phyloP scores from a whole-genome alignment of 2,113 vertebrate genomes.

The Oncorhynchus masou region DNA sequence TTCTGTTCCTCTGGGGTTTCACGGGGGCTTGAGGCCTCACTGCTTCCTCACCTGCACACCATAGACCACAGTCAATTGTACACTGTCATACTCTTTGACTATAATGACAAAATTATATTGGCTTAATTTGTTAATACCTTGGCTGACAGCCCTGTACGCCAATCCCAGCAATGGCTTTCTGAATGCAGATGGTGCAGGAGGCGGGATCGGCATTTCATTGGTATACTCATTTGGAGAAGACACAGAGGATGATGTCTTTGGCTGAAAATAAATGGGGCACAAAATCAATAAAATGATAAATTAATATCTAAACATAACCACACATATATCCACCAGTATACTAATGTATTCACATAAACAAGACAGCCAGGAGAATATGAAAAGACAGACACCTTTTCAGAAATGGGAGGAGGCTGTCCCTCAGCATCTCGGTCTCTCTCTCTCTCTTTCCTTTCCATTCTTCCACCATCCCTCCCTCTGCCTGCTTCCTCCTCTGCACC shows the following conservation, averaged over 20 bases:
- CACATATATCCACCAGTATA: background rate
- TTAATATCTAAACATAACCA: no score
- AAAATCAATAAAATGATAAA: no score
- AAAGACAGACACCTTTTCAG: conserved; percentile 60
- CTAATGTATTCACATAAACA: no score
- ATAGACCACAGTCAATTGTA: background rate
- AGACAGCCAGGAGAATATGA: conserved; percentile 1
- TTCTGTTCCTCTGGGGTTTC: conserved; percentile 72
- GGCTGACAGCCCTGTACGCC: conserved; percentile 68
- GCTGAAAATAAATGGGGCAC: conserved; percentile 42
- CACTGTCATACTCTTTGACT: background rate
- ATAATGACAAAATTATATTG: background rate
- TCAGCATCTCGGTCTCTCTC: conserved; percentile 56
- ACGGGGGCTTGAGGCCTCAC: conserved; percentile 60
- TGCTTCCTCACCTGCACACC: conserved; percentile 63
- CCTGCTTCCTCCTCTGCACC: conserved; percentile 60
- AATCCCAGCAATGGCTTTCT: conserved; percentile 54
- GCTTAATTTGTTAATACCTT: conserved; percentile 54
- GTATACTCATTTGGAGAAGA: conserved; percentile 64
- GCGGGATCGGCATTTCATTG: conserved; percentile 64
- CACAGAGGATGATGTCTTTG: conserved; percentile 65
- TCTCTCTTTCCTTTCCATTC: conserved; percentile 54
- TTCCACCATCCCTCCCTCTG: conserved; percentile 46
- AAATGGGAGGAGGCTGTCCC: conserved; percentile 63
- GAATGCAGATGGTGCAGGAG: conserved; percentile 62